Percentiles rank a stretch among this genome's conserved stretches.
Conservation (phyloP, 1,140 invertebrate genomes). For the Zaprionus ornatus region DNA sequence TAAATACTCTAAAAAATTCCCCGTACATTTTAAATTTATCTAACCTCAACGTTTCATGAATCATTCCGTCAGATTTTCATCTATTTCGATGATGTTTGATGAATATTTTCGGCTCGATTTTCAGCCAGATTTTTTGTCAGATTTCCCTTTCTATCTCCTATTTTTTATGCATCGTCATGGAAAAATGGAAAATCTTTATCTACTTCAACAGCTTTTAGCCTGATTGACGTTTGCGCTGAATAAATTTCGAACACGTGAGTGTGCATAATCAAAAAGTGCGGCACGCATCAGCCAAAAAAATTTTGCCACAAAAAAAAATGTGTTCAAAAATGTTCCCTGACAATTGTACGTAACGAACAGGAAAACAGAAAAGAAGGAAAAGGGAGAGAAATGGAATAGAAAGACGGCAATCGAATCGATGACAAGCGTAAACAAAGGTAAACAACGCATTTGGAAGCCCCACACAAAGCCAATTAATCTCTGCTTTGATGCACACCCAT, state of each 20-base stretch:
- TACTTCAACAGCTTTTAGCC: slow-evolving; percentile 8
- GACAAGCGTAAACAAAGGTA: slow-evolving; percentile 58
- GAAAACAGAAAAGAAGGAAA: neutral
- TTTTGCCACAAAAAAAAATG: neutral
- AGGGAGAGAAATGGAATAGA: neutral
- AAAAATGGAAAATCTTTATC: slow-evolving; percentile 17
- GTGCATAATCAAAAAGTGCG: slow-evolving; percentile 52
- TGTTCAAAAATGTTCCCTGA: slow-evolving; percentile 9
- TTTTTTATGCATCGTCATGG: slow-evolving; percentile 15
- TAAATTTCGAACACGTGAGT: slow-evolving; percentile 28
- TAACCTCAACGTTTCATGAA: neutral
- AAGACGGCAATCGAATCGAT: slow-evolving; percentile 52
- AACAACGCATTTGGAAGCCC: slow-evolving; percentile 54
- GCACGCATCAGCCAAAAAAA: slow-evolving; percentile 1
- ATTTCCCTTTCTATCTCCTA: neutral
- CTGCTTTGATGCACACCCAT: slow-evolving; percentile 57
- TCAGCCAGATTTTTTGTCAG: neutral
- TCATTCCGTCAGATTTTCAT: neutral
- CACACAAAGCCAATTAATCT: slow-evolving; percentile 69
- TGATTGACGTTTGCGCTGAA: slow-evolving; percentile 34
- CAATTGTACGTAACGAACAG: slow-evolving; percentile 1
- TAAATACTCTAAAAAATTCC: neutral
- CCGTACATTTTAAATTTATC: neutral
- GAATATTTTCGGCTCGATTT: neutral
- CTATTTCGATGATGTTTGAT: neutral